These are phyloP conservation scores for Poecilobothrus nobilitatus DNA, from an alignment of 2,888 invertebrate species.

Conservation along the genomic window DNA sequence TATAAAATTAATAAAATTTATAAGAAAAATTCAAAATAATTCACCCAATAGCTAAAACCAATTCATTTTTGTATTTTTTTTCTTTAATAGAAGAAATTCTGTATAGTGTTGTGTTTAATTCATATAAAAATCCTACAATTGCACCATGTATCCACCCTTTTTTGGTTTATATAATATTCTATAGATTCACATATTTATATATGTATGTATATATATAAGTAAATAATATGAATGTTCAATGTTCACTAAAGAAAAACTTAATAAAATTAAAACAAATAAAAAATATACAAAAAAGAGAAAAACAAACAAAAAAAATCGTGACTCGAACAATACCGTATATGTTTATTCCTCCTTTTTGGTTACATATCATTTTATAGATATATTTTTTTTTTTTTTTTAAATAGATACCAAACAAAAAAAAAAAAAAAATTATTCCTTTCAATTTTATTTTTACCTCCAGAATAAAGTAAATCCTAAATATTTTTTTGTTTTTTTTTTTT, in stretches of 20 bases:
- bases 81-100: too few relatives aligned
- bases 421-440: not conserved
- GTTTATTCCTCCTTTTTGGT: not conserved
- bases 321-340: slow-evolving; percentile 38
- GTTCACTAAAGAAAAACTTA: too few relatives aligned
- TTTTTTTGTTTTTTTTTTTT: too few relatives aligned
- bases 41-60: too few relatives aligned
- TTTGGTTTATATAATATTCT: slow-evolving; percentile 13
- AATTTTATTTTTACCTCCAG: not conserved
- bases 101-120: too few relatives aligned
- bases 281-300: too few relatives aligned
- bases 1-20: too few relatives aligned
- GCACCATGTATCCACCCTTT: slow-evolving; percentile 17
- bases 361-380: too few relatives aligned
- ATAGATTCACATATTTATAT: not conserved
- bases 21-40: too few relatives aligned
- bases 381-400: not conserved
- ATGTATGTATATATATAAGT: slow-evolving; percentile 9
- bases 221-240: slow-evolving; percentile 14
- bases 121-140: too few relatives aligned
- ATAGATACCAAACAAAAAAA: not conserved
- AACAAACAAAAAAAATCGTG: slow-evolving; percentile 37
- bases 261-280: slow-evolving; percentile 15
- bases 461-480: not conserved
- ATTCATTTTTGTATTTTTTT: too few relatives aligned